A percentile compares a stretch with the other conserved stretches of the same genome.
Conservation (phyloP, 2,888 invertebrate genomes). For the Aricia artaxerxes region DNA sequence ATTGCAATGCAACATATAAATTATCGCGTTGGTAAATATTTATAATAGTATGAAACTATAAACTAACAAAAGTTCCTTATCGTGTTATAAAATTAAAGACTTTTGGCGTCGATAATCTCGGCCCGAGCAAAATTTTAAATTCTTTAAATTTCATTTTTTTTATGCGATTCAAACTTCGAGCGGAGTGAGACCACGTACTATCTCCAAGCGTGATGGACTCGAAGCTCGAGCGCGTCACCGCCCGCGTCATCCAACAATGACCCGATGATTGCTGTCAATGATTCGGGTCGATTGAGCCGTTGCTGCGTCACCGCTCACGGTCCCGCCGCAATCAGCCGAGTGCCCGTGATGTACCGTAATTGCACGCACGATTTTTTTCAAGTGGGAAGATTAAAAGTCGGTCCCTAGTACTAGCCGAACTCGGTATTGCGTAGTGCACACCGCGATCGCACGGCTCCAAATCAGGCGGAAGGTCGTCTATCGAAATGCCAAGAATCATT, state of each 20-base stretch:
- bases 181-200: neutral
- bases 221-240: neutral
- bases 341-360: neutral
- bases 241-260: slow-evolving; percentile 3
- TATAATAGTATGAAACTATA: no score
- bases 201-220: neutral
- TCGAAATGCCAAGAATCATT: slow-evolving; percentile 21
- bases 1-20: neutral
- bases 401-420: neutral
- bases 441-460: neutral
- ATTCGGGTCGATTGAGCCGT: neutral
- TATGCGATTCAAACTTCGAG: neutral
- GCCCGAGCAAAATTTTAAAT: no score
- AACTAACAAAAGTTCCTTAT: no score
- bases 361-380: neutral
- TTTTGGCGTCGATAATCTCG: neutral
- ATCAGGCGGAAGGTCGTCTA: slow-evolving; percentile 4
- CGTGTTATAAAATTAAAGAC: neutral
- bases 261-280: slow-evolving; percentile 11
- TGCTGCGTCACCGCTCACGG: neutral
- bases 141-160: neutral
- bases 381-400: neutral
- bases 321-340: neutral
- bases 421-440: neutral
- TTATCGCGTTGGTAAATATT: neutral